Conservation (phyloP, 2,888 invertebrate species). For the Andrena praecox region DNA sequence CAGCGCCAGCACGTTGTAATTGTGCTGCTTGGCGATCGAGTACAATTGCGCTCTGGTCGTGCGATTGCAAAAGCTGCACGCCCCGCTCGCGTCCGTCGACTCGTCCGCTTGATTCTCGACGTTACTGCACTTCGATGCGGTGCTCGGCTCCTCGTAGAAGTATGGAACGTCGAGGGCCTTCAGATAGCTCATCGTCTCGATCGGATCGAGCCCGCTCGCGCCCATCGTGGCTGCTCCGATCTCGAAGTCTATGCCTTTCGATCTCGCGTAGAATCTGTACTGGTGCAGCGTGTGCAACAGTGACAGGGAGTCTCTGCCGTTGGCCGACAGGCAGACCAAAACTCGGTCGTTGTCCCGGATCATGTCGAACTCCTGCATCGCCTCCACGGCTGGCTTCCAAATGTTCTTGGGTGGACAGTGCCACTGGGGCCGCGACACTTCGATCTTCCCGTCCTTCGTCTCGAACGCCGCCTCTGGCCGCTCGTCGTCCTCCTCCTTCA, state of each 20-base stretch:
- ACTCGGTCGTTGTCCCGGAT: conserved; percentile 93
- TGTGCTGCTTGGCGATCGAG: conserved; percentile 90
- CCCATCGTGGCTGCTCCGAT: conserved; percentile 92
- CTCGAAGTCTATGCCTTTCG: conserved; percentile 91
- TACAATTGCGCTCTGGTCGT: conserved; percentile 91
- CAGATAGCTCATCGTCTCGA: conserved; percentile 87
- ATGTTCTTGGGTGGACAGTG: conserved; percentile 92
- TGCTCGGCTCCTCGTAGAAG: conserved; percentile 87
- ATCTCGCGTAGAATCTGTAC: conserved; percentile 91
- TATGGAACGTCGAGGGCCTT: conserved; percentile 87
- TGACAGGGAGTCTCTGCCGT: conserved; percentile 93
- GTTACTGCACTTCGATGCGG: conserved; percentile 89
- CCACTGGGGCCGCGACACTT: conserved; percentile 86
- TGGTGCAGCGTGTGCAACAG: conserved; percentile 93
- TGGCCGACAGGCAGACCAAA: conserved; percentile 92
- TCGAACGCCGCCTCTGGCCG: conserved; percentile 20
- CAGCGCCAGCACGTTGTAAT: conserved; percentile 94
- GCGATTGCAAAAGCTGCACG: conserved; percentile 90
- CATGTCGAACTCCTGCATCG: conserved; percentile 93
- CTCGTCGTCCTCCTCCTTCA: conserved; percentile 70
- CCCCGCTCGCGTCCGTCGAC: conserved; percentile 84
- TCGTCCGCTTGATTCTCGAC: conserved; percentile 56
- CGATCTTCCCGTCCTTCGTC: conserved; percentile 84
- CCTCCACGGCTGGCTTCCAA: conserved; percentile 93
- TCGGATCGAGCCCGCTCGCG: conserved; percentile 86